phyloP scores from a whole-genome alignment of 2,113 vertebrate genomes.

The Dunckerocampus dactyliophorus region DNA sequence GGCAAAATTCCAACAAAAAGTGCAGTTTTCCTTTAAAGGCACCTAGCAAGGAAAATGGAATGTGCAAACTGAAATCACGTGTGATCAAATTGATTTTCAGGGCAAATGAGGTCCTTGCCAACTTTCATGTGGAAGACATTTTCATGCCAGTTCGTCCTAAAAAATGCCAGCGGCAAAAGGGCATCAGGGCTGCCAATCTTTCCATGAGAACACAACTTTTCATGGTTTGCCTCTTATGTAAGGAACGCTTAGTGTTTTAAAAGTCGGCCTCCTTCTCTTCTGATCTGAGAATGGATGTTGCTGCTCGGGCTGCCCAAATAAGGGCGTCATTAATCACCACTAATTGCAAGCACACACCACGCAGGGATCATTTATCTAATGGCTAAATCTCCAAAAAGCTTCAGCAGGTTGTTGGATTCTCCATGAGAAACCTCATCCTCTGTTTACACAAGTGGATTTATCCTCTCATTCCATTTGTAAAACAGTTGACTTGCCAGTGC shows the following conservation, averaged over 20 bases:
- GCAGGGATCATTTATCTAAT: neutral
- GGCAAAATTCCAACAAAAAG: too few relatives aligned
- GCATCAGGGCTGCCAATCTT: conserved; percentile 43
- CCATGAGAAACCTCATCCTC: conserved; percentile 10
- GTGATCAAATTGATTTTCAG: neutral
- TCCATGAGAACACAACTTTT: conserved; percentile 53
- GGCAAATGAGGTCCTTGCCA: neutral
- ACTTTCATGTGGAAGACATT: conserved; percentile 44
- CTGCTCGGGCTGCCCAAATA: neutral
- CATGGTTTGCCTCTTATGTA: conserved; percentile 43
- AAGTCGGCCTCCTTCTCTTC: neutral
- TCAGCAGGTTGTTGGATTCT: neutral
- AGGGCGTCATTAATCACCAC: neutral
- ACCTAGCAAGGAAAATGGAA: neutral
- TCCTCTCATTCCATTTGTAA: conserved; percentile 15
- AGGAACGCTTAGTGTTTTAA: conserved; percentile 10
- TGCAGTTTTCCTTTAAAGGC: neutral
- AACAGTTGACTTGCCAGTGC: conserved; percentile 2
- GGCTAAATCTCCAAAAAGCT: conserved; percentile 9
- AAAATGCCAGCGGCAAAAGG: conserved; percentile 25
- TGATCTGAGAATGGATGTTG: neutral
- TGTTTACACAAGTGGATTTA: neutral
- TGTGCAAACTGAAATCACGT: conserved; percentile 13
- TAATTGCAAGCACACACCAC: neutral
- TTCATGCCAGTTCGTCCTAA: conserved; percentile 42